Percentiles rank a stretch among this genome's conserved stretches.
phyloP scores from a whole-genome alignment of 2,888 invertebrate genomes.

The Meliscaeva auricollis region DNA sequence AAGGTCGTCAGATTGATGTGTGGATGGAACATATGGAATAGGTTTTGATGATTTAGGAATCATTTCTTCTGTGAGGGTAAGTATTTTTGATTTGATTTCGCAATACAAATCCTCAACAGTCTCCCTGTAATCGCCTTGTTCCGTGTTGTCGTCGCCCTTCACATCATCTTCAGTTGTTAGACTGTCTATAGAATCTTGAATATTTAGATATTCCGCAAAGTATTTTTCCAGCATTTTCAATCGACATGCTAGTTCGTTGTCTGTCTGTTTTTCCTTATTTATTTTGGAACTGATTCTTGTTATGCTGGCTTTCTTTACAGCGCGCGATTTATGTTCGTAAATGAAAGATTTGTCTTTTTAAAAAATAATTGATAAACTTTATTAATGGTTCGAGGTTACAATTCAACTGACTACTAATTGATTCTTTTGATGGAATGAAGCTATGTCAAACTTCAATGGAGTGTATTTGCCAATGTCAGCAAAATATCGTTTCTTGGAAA shows the following conservation, averaged over 20 bases:
- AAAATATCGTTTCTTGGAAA: too few species aligned
- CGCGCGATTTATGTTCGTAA: too few species aligned
- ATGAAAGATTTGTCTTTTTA: too few species aligned
- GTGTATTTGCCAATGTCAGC: too few species aligned
- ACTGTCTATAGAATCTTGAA: conserved; percentile 30
- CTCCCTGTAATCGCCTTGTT: conserved; percentile 28
- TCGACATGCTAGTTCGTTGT: neutral
- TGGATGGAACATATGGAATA: neutral
- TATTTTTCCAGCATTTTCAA: conserved; percentile 35
- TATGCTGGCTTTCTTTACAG: conserved; percentile 2
- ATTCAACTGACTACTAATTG: too few species aligned
- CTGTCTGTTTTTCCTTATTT: neutral
- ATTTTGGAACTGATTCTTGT: conserved; percentile 9
- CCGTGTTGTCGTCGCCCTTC: neutral
- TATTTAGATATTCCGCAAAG: neutral
- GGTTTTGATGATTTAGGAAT: neutral
- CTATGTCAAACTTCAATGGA: too few species aligned
- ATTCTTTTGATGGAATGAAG: too few species aligned
- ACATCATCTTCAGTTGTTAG: neutral
- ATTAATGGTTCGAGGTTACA: too few species aligned
- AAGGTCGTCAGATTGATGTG: conserved; percentile 13
- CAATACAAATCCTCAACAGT: conserved; percentile 39
- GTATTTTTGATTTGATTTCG: conserved; percentile 25
- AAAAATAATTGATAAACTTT: too few species aligned
- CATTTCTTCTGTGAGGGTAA: conserved; percentile 4